Conservation (phyloP, 2,797 vertebrate species). For the Carapus acus region DNA sequence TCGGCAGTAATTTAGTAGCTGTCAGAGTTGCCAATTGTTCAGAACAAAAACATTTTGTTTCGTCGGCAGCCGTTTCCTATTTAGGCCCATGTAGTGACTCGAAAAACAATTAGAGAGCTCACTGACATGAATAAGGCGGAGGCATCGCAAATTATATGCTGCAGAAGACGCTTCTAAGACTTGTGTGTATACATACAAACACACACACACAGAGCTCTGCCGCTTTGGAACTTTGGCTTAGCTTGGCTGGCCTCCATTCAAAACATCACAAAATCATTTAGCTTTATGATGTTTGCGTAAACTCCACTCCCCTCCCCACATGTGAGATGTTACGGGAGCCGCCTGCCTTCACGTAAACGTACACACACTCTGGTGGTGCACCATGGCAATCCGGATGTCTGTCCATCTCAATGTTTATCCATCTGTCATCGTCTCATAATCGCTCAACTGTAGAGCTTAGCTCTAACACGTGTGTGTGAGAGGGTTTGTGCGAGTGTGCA, state of each 20-base stretch:
- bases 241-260: slow-evolving; percentile 16
- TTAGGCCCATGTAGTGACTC: too few relatives aligned
- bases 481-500: slow-evolving; percentile 20
- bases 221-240: neutral
- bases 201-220: slow-evolving; percentile 5
- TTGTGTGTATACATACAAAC: neutral
- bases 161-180: neutral
- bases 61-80: too few relatives aligned
- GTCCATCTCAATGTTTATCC: slow-evolving; percentile 13
- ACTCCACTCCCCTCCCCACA: neutral
- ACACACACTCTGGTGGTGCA: slow-evolving; percentile 25
- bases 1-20: too few relatives aligned
- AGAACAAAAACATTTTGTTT: too few relatives aligned
- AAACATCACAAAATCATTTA: slow-evolving; percentile 28
- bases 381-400: slow-evolving; percentile 41
- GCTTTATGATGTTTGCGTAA: slow-evolving; percentile 29
- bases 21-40: too few relatives aligned
- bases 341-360: too few relatives aligned
- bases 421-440: slow-evolving; percentile 21
- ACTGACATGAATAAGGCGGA: neutral
- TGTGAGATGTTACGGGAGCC: too few relatives aligned
- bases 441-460: neutral
- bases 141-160: slow-evolving; percentile 8
- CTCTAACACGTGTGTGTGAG: slow-evolving; percentile 3
- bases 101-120: too few relatives aligned